Evolutionary conservation across 1,140 invertebrate species (phyloP), one percentile per base, ranked within the genome.

Genomic region (Macrocentrus cingulum): DNA sequence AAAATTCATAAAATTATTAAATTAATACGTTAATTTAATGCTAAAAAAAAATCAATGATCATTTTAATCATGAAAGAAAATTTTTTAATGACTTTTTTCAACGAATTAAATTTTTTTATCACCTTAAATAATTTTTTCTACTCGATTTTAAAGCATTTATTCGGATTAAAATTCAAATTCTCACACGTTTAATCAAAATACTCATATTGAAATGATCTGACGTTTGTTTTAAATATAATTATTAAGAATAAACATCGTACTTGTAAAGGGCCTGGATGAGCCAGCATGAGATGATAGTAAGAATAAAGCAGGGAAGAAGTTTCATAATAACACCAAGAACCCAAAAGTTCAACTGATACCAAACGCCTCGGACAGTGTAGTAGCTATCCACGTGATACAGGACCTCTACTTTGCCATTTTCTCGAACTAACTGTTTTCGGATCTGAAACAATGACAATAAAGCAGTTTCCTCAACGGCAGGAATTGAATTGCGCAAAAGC

Each of bases 311-410:
- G 0, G 93, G 94, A 2, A 95, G 64, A 0, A 95, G 79, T 69
- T 95, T 95, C 5, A 94, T 88, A 15, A 94, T 80, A 2, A 95
- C 88, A 1, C 87, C 85, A 68, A 94, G 90, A 19, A 92, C 83
- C 92, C 92, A 95, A 72, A 95, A 94, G 70, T 93, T 92, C 1
- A 92, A 84, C 65, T 85, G 83, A 63, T 90, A 91, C 9, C 87
- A 69, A 1, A 83, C 75, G 22, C 79, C 80, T 13, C 81, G 76
- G 80, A 78, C 75, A 11, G 65, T 69, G 41, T 63, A 56, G 48
- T 63, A 34, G 8, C 34, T 44, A 34, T 70, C 70, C 11, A 74
- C 72, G 48, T 65, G 51, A 42, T 74, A 73, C 2, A 67, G 57
- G 6, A 72, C 58, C 25, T 69, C 67, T 15, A 32, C 25, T 0